A percentile compares a stretch with the other conserved stretches of the same genome.
These are phyloP conservation scores for Garra rufa DNA, from an alignment of 2,113 vertebrate genomes.

Conservation along the genomic window DNA sequence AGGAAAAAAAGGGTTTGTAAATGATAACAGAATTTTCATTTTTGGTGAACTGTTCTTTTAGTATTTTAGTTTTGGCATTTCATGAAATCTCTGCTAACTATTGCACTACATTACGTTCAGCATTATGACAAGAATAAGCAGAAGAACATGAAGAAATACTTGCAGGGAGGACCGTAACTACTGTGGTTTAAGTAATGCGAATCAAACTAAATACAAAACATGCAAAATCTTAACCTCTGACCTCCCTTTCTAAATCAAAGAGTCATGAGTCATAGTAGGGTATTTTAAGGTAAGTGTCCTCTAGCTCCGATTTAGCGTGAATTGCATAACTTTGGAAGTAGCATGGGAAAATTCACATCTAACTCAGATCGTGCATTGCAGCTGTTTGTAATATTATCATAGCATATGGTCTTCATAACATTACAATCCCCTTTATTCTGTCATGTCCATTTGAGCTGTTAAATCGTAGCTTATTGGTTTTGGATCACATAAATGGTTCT, in stretches of 20 bases:
- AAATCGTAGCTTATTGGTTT: slow-evolving; percentile 49
- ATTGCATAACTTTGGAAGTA: slow-evolving; percentile 28
- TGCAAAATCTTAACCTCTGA: slow-evolving; percentile 18
- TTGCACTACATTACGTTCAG: background rate
- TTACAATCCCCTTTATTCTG: slow-evolving; percentile 49
- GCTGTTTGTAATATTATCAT: slow-evolving; percentile 46
- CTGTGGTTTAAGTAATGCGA: slow-evolving; percentile 7
- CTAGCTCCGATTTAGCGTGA: background rate
- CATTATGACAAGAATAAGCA: slow-evolving; percentile 19
- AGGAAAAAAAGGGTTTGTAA: background rate
- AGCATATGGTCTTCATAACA: slow-evolving; percentile 56
- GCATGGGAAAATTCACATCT: slow-evolving; percentile 42
- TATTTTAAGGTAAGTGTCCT: slow-evolving; percentile 42
- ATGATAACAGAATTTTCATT: background rate
- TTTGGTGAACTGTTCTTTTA: background rate
- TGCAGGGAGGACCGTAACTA: slow-evolving; percentile 9
- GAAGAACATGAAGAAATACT: slow-evolving; percentile 4
- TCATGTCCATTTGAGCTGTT: slow-evolving; percentile 50
- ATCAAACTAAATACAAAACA: slow-evolving; percentile 32
- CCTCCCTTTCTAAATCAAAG: background rate
- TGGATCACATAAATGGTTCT: slow-evolving; percentile 39
- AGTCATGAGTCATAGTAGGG: slow-evolving; percentile 4
- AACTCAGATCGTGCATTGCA: slow-evolving; percentile 15
- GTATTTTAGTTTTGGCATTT: background rate
- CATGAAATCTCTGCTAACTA: background rate